Percentiles rank a stretch among this genome's conserved stretches.
phyloP scores from a whole-genome alignment of 1,140 invertebrate genomes.

The Epicauta chinensis region DNA sequence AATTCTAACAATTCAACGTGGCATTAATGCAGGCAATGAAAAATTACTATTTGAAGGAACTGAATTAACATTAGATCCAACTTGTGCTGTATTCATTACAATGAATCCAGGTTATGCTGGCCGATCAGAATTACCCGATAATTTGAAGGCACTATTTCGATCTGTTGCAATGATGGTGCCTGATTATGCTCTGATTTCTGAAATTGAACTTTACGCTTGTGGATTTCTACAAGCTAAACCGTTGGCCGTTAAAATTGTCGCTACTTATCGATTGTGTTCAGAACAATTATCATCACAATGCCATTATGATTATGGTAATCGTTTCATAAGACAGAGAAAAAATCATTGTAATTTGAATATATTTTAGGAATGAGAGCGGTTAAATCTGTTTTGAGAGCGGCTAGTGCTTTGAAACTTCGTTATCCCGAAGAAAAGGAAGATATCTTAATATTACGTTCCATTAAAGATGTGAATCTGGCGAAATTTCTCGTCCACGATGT shows the following conservation, averaged over 20 bases:
- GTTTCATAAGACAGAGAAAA: too few species aligned
- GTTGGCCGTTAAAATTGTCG: slow-evolving; percentile 89
- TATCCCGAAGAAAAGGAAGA: slow-evolving; percentile 81
- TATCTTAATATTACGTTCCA: slow-evolving; percentile 76
- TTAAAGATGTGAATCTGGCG: slow-evolving; percentile 90
- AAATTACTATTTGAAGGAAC: slow-evolving; percentile 60
- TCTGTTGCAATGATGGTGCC: slow-evolving; percentile 96
- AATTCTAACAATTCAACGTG: slow-evolving; percentile 63
- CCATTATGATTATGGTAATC: slow-evolving; percentile 91
- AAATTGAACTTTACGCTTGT: slow-evolving; percentile 89
- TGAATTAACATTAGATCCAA: slow-evolving; percentile 49
- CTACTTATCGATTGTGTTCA: slow-evolving; percentile 87
- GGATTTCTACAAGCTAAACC: slow-evolving; percentile 88
- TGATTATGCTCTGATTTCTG: slow-evolving; percentile 90
- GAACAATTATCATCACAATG: slow-evolving; percentile 91
- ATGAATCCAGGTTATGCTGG: slow-evolving; percentile 74
- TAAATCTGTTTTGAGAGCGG: slow-evolving; percentile 84
- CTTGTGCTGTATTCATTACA: slow-evolving; percentile 66
- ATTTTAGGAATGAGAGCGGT: slow-evolving; percentile 65
- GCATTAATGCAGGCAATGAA: slow-evolving; percentile 4
- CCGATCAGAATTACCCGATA: slow-evolving; percentile 65
- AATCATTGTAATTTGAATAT: slow-evolving; percentile 40
- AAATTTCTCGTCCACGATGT: slow-evolving; percentile 87
- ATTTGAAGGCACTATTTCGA: slow-evolving; percentile 65
- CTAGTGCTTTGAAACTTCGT: slow-evolving; percentile 82